Percentiles rank a stretch among this genome's conserved stretches.
Conservation (phyloP, 53 echinoderm and acorn worm genomes). For the Crossaster papposus region DNA sequence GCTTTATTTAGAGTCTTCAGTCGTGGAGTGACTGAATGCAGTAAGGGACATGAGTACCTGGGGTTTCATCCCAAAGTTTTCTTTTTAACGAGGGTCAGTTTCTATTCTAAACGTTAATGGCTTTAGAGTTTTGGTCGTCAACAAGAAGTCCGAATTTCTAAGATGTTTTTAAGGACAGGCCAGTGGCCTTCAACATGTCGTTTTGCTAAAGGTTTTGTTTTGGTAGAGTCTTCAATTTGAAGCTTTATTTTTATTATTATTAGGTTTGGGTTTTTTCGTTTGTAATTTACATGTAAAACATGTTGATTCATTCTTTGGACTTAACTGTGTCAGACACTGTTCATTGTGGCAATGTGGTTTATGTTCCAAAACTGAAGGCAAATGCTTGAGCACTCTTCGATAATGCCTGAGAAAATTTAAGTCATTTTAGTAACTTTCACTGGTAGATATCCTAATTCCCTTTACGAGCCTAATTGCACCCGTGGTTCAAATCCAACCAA, state of each 20-base stretch:
- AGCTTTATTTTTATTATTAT: no score
- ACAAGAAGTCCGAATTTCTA: background rate
- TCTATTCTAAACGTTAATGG: background rate
- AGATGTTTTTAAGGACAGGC: background rate
- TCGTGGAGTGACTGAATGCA: background rate
- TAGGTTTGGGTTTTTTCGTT: no score
- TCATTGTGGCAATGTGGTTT: no score
- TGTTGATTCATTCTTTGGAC: no score
- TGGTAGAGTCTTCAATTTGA: background rate
- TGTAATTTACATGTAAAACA: no score
- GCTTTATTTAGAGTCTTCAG: background rate
- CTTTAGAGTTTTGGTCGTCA: background rate
- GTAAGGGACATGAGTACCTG: background rate
- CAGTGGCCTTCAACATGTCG: background rate
- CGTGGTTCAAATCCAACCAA: background rate
- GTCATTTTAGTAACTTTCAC: background rate
- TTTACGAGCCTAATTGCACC: background rate
- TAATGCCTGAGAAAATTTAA: background rate
- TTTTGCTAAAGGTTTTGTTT: background rate
- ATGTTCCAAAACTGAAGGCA: no score
- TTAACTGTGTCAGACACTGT: no score
- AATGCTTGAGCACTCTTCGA: no score
- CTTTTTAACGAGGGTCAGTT: background rate
- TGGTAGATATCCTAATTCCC: background rate
- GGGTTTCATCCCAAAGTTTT: conserved; percentile 5